Evolutionary conservation across 2,797 vertebrate species (phyloP).

Genomic region (Avahi laniger): DNA sequence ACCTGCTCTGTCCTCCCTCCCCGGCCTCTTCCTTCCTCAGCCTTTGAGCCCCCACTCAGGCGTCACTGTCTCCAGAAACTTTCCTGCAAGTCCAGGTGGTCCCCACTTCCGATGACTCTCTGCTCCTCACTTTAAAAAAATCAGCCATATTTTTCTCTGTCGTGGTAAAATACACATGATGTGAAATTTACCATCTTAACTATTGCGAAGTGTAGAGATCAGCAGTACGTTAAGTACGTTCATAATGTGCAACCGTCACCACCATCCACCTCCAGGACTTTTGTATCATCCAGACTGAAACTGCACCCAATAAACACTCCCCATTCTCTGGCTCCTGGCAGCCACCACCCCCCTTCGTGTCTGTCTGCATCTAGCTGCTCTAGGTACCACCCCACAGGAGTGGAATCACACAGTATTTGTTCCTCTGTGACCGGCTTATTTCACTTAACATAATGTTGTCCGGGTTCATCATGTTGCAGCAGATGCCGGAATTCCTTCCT

Average conservation of each 20-base stretch:
- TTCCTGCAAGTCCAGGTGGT: background rate
- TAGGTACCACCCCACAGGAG: fast-evolving
- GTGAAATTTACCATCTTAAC: background rate
- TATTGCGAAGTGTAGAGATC: too few species aligned
- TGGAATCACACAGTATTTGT: too few species aligned
- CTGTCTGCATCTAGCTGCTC: background rate
- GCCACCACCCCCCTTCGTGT: background rate
- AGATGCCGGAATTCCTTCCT: background rate
- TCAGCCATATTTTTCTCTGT: background rate
- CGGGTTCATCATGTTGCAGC: too few species aligned
- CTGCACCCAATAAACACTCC: background rate
- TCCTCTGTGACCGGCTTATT: background rate
- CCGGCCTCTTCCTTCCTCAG: background rate
- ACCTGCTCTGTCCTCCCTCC: background rate
- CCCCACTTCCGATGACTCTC: background rate
- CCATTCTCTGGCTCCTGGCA: fast-evolving
- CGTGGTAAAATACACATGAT: background rate
- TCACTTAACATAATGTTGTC: background rate
- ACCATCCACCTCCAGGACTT: background rate
- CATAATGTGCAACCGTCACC: background rate
- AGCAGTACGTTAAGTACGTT: too few species aligned
- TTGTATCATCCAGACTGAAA: background rate
- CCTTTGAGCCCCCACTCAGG: background rate
- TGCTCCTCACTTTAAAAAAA: background rate
- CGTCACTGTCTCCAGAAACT: fast-evolving